A percentile compares a stretch with the other conserved stretches of the same genome.
phyloP scores from a whole-genome alignment of 2,113 vertebrate genomes.

The Urocitellus parryii region DNA sequence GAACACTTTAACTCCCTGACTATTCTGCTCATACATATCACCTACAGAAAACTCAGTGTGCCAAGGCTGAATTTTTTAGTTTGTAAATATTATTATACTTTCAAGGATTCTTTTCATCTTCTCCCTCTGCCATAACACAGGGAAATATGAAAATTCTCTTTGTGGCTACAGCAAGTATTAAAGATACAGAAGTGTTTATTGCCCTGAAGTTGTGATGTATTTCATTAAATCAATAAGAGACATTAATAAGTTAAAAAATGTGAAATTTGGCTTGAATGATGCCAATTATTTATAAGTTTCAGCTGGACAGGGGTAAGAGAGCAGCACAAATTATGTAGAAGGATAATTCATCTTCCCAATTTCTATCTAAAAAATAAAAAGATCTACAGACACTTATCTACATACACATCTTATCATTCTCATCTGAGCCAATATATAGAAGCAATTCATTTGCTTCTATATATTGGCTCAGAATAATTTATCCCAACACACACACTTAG shows the following conservation, averaged over 20 bases:
- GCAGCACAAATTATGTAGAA: not conserved
- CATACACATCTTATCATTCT: not conserved
- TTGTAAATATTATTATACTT: conserved; percentile 55
- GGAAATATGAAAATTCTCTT: not conserved
- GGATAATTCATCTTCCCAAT: not conserved
- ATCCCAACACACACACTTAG: not conserved
- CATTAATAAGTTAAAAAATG: conserved; percentile 28
- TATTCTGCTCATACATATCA: conserved; percentile 8
- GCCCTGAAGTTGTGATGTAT: not conserved
- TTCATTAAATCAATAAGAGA: not conserved
- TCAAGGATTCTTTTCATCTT: conserved; percentile 4
- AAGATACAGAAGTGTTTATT: not conserved
- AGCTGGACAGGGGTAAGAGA: not conserved
- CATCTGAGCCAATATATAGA: not conserved
- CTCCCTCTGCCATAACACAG: not conserved
- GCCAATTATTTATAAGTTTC: conserved; percentile 17
- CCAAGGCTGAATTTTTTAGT: conserved; percentile 43
- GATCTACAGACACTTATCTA: not conserved
- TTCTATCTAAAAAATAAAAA: not conserved
- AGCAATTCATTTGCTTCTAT: not conserved
- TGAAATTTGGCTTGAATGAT: conserved; percentile 31
- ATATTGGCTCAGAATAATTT: not conserved
- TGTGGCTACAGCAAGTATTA: conserved; percentile 10
- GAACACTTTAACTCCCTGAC: not conserved
- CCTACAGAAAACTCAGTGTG: conserved; percentile 1